Percentiles rank a stretch among this genome's conserved stretches.
phyloP scores from a whole-genome alignment of 1,140 invertebrate species.

The Aphidius gifuensis region DNA sequence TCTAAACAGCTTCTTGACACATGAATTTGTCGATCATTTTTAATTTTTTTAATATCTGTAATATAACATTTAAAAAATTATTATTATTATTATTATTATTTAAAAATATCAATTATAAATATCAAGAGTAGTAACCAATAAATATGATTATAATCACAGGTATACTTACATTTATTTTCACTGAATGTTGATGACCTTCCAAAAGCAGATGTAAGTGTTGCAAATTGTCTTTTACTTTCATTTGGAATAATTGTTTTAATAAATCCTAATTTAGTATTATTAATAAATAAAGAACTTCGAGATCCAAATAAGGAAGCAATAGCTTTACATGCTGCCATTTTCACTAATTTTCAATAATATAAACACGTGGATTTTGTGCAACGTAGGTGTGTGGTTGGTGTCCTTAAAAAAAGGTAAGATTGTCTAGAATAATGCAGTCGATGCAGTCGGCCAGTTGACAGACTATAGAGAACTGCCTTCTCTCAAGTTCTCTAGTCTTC shows the following conservation, averaged over 20 bases:
- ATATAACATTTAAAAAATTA: conserved; percentile 11
- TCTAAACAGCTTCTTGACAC: conserved; percentile 48
- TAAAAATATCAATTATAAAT: not conserved
- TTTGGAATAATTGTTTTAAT: conserved; percentile 28
- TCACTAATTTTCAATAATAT: conserved; percentile 44
- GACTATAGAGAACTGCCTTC: too few relatives aligned
- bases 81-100: not conserved
- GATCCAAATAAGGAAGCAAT: conserved; percentile 44
- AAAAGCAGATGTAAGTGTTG: conserved; percentile 28
- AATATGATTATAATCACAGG: not conserved
- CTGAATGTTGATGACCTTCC: conserved; percentile 27
- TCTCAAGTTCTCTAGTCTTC: too few relatives aligned
- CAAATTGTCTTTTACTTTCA: conserved; percentile 33
- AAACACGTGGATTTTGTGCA: too few relatives aligned
- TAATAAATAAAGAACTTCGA: conserved; percentile 42
- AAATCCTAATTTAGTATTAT: conserved; percentile 40
- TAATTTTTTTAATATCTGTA: conserved; percentile 31
- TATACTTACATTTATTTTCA: not conserved
- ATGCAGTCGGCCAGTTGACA: too few relatives aligned
- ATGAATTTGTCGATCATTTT: conserved; percentile 53
- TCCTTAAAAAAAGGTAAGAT: too few relatives aligned
- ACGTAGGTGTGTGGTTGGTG: too few relatives aligned
- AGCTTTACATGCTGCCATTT: conserved; percentile 53
- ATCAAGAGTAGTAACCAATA: conserved; percentile 2
- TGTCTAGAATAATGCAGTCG: too few relatives aligned